These are phyloP conservation scores for Amphipyra tragopoginis DNA, from an alignment of 2,888 invertebrate species.

Conservation along the genomic window DNA sequence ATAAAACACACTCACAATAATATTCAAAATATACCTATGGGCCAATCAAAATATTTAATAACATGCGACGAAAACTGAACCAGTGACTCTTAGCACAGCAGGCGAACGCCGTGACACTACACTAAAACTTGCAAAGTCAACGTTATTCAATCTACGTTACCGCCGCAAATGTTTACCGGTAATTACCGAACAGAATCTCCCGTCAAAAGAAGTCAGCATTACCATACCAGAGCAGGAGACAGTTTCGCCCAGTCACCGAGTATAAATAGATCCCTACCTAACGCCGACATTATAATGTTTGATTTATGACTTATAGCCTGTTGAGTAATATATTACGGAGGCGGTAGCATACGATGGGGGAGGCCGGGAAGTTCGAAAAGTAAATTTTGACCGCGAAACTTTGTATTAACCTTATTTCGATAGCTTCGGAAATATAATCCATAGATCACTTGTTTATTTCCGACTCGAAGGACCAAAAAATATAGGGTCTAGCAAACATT, in stretches of 20 bases:
- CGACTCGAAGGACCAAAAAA: constrained; percentile 19
- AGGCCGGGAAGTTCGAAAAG: constrained; percentile 30
- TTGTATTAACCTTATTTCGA: constrained; percentile 8
- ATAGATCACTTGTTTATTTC: constrained; percentile 16
- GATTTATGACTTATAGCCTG: constrained; percentile 80
- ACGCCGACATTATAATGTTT: constrained; percentile 72
- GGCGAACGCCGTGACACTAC: not conserved
- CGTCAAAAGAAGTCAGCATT: constrained; percentile 60
- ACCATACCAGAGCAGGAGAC: constrained; percentile 50
- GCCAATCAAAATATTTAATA: too few relatives aligned
- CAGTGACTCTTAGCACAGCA: too few relatives aligned
- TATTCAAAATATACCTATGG: too few relatives aligned
- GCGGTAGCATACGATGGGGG: constrained; percentile 40
- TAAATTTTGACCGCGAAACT: constrained; percentile 30
- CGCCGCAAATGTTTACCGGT: constrained; percentile 36
- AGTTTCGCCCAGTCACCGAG: constrained; percentile 74
- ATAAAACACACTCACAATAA: too few relatives aligned
- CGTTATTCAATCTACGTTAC: constrained; percentile 23
- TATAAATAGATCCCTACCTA: constrained; percentile 81
- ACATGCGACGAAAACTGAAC: too few relatives aligned
- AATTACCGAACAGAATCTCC: constrained; percentile 50
- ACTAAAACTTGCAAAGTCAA: constrained; percentile 28
- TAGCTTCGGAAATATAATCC: constrained; percentile 13
- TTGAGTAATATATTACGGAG: constrained; percentile 67
- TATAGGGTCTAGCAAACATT: not conserved